phyloP scores from a whole-genome alignment of 2,113 vertebrate species.

The Stictonetta naevosa region DNA sequence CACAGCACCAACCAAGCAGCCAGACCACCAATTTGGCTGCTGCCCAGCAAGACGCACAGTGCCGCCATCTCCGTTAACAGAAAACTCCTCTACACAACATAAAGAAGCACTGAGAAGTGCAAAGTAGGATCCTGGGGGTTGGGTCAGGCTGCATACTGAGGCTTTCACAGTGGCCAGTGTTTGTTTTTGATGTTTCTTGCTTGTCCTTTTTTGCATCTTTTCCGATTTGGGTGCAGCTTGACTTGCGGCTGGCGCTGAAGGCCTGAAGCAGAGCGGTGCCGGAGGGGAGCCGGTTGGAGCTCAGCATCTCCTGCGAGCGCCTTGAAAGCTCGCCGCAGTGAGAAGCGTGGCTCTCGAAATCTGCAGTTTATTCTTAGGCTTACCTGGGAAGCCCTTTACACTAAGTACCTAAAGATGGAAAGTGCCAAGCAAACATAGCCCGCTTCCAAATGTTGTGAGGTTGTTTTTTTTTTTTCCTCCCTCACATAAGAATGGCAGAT shows the following conservation, averaged over 20 bases:
- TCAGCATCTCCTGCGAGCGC: background rate
- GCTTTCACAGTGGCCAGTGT: background rate
- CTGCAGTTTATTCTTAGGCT: slow-evolving; percentile 41
- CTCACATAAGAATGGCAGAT: slow-evolving; percentile 18
- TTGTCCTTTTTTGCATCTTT: background rate
- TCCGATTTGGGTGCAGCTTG: background rate
- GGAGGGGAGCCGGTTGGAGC: background rate
- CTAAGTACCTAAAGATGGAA: slow-evolving; percentile 60
- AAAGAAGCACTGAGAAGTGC: background rate
- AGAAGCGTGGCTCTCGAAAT: slow-evolving; percentile 3
- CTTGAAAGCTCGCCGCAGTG: slow-evolving; percentile 1
- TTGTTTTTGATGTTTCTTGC: background rate
- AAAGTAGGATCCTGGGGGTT: background rate
- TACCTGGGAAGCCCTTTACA: slow-evolving; percentile 71
- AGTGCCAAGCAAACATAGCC: slow-evolving; percentile 52
- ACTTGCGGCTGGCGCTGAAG: background rate
- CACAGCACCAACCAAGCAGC: background rate
- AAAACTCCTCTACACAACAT: background rate
- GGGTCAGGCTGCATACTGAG: background rate
- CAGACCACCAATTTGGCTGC: background rate
- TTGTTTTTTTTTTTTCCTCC: background rate
- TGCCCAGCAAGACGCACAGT: background rate
- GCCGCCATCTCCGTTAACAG: background rate
- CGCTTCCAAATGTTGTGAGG: slow-evolving; percentile 42
- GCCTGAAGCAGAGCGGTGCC: background rate